Conservation (phyloP, 2,113 vertebrate genomes). For the Oreochromis tanganicae region DNA sequence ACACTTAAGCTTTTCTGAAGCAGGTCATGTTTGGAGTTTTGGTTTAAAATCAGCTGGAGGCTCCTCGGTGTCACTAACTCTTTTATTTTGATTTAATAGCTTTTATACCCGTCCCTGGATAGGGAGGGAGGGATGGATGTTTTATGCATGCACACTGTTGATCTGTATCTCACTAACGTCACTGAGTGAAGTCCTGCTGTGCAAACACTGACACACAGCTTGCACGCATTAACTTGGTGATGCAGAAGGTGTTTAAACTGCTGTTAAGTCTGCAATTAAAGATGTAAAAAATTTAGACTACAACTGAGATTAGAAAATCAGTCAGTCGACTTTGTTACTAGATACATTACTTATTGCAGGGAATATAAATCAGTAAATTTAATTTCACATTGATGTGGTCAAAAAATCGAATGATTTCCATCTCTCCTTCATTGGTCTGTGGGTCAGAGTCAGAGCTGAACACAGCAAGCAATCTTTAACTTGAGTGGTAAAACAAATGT, state of each 20-base stretch:
- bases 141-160: fast-evolving
- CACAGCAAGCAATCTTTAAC: background rate
- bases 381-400: background rate
- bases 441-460: background rate
- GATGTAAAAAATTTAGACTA: background rate
- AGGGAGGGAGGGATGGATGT: background rate
- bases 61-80: background rate
- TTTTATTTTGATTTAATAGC: background rate
- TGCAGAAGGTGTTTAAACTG: background rate
- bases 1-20: background rate
- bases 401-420: background rate
- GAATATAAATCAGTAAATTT: background rate
- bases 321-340: background rate
- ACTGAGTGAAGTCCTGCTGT: background rate
- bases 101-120: background rate
- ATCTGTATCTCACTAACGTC: background rate
- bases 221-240: fast-evolving
- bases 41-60: background rate
- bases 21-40: background rate
- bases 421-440: background rate
- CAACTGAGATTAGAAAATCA: background rate
- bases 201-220: background rate
- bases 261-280: background rate
- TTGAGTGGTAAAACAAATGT: fast-evolving
- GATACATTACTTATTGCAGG: background rate